These are phyloP conservation scores for Globia sparganii DNA, from an alignment of 2,888 invertebrate genomes.

Conservation along the genomic window DNA sequence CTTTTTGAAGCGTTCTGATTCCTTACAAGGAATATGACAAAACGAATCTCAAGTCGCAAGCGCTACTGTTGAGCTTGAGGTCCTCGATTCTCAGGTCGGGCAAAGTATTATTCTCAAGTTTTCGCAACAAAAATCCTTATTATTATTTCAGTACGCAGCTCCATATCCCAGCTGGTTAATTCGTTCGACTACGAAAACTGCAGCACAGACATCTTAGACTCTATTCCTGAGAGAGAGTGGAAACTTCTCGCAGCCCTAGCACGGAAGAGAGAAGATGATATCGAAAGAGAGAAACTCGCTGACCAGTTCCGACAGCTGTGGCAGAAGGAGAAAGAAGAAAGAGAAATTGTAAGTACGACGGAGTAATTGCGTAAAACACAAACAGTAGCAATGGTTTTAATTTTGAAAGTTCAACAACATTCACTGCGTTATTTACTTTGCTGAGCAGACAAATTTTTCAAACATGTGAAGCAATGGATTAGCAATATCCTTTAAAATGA, in stretches of 20 bases:
- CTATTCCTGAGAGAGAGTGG: constrained; percentile 88
- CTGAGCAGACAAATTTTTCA: no score
- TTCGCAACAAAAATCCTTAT: background rate
- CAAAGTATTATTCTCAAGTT: background rate
- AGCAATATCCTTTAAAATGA: no score
- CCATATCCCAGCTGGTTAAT: constrained; percentile 74
- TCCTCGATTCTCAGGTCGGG: background rate
- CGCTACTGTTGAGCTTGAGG: background rate
- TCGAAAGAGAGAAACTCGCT: constrained; percentile 84
- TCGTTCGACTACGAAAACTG: constrained; percentile 73
- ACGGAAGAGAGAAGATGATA: constrained; percentile 84
- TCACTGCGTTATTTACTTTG: no score
- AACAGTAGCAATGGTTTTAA: no score
- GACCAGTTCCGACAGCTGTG: constrained; percentile 87
- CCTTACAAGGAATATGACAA: background rate
- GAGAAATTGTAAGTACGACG: constrained; percentile 73
- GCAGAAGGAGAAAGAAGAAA: constrained; percentile 85
- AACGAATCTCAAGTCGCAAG: background rate
- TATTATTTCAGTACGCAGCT: constrained; percentile 73
- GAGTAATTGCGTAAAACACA: no score
- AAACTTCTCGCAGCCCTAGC: constrained; percentile 87
- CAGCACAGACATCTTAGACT: constrained; percentile 71
- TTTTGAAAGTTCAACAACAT: no score
- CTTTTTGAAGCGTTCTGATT: background rate
- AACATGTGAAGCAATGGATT: no score